A percentile compares a stretch with the other conserved stretches of the same genome.
These are phyloP conservation scores for Neria commutata DNA, from an alignment of 2,888 invertebrate species.

Conservation along the genomic window DNA sequence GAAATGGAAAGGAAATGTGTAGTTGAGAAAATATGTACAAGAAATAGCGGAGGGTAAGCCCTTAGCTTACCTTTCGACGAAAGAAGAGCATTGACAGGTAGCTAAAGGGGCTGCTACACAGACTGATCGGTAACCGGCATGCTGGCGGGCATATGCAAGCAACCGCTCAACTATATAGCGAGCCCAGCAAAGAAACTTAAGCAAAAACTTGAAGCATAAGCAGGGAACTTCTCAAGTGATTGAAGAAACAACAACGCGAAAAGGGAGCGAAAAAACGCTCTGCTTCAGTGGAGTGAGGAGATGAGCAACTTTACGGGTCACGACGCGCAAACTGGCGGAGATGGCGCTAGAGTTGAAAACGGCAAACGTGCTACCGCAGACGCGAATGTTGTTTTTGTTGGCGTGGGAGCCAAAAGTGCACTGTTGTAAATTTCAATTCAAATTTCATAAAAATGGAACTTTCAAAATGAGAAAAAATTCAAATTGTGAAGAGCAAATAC, in stretches of 20 bases:
- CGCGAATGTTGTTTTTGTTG: neutral
- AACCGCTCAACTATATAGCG: no score
- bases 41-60: no score
- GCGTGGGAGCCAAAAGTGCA: neutral
- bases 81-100: no score
- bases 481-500: no score
- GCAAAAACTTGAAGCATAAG: neutral
- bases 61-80: no score
- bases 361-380: no score
- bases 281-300: neutral
- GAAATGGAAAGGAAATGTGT: no score
- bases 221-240: neutral
- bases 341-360: neutral
- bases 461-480: neutral
- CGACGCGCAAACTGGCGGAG: constrained; percentile 17
- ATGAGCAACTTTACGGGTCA: constrained; percentile 27
- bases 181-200: no score
- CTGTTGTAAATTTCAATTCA: neutral
- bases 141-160: no score
- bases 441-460: neutral
- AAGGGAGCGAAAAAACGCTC: neutral
- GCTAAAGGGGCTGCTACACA: no score
- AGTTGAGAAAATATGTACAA: no score
- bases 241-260: constrained; percentile 9
- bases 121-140: no score